A percentile compares a stretch with the other conserved stretches of the same genome.
Conservation (phyloP, 2,888 invertebrate genomes). For the Diloba caeruleocephala region DNA sequence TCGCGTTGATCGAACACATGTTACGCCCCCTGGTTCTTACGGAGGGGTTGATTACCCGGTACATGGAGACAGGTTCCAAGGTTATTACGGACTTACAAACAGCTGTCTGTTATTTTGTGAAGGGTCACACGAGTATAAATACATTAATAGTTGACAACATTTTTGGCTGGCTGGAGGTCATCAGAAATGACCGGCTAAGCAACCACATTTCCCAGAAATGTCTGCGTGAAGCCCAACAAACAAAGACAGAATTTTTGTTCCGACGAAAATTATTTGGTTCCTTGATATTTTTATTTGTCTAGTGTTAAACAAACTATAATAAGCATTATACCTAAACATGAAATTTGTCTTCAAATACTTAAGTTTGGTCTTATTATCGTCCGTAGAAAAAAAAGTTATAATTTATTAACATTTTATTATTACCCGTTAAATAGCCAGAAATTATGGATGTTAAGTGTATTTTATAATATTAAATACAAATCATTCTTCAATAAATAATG, state of each 20-base stretch:
- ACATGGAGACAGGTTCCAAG: conserved; percentile 73
- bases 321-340: not conserved
- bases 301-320: conserved; percentile 1
- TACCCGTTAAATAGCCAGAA: conserved; percentile 18
- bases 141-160: conserved; percentile 27
- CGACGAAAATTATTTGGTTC: conserved; percentile 17
- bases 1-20: conserved; percentile 81
- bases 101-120: conserved; percentile 61
- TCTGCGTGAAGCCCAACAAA: too few species aligned
- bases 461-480: conserved; percentile 31
- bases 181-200: too few species aligned
- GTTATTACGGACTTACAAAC: conserved; percentile 62
- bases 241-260: too few species aligned
- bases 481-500: conserved; percentile 47
- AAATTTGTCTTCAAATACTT: conserved; percentile 7
- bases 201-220: too few species aligned
- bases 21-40: conserved; percentile 64
- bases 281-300: conserved; percentile 20
- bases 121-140: conserved; percentile 31
- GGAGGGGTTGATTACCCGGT: conserved; percentile 71
- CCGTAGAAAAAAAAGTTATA: conserved; percentile 3
- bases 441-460: conserved; percentile 19
- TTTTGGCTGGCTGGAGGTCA: too few species aligned
- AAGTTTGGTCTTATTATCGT: conserved; percentile 1
- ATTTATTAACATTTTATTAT: conserved; percentile 17